phyloP scores from a whole-genome alignment of 2,113 vertebrate species.

The Gorilla gorilla region DNA sequence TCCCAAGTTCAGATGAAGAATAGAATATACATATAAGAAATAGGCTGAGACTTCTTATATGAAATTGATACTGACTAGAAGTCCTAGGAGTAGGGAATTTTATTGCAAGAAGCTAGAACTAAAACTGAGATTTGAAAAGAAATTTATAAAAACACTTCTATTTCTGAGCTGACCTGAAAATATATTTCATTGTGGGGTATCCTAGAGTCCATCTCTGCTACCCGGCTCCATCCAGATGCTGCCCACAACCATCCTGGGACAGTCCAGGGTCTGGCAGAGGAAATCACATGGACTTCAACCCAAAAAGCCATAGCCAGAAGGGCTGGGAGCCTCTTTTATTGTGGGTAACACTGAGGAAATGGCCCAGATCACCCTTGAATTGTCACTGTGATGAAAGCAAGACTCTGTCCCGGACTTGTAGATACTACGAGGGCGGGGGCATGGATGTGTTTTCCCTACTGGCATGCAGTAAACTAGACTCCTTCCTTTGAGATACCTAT shows the following conservation, averaged over 20 bases:
- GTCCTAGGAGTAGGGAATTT: neutral
- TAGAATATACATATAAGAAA: neutral
- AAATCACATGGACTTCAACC: neutral
- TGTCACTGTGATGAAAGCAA: neutral
- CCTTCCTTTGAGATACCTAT: neutral
- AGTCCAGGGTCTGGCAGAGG: neutral
- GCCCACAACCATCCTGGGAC: neutral
- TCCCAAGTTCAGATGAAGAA: neutral
- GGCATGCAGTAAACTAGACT: neutral
- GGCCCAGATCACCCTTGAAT: neutral
- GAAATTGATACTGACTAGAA: neutral
- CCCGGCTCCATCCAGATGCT: neutral
- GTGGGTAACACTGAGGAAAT: neutral
- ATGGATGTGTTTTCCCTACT: neutral
- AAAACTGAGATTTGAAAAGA: neutral
- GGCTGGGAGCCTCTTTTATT: neutral
- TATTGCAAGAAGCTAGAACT: neutral
- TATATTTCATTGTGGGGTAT: neutral
- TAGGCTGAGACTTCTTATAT: neutral
- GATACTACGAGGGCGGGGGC: neutral
- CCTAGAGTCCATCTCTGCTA: neutral
- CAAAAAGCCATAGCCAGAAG: neutral
- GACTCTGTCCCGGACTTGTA: neutral
- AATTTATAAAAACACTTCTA: neutral
- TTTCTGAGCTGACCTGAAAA: neutral